Evolutionary conservation across 2,797 vertebrate species (phyloP).

Genomic region (Leucoraja ocellata): DNA sequence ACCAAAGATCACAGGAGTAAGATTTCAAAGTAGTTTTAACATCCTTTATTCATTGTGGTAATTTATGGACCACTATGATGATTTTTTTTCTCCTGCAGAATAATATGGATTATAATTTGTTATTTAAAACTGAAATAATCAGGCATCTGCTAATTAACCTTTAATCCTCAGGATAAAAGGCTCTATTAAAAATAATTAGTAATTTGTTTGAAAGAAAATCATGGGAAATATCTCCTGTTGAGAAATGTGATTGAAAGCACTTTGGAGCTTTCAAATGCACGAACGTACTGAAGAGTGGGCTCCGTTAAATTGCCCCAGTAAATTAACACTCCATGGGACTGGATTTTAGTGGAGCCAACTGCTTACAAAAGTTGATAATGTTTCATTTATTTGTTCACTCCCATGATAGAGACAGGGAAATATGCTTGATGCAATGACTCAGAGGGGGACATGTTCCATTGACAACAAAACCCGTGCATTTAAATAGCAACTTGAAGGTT

Average conservation of each 20-base stretch:
- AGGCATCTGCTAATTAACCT: conserved; percentile 15
- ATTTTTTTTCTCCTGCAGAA: neutral
- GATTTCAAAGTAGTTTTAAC: conserved; percentile 2
- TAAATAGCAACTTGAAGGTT: no score
- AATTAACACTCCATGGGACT: neutral
- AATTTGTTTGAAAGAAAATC: neutral
- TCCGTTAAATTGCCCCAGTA: neutral
- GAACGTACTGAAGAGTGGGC: neutral
- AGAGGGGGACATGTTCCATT: neutral
- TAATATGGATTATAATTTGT: conserved; percentile 26
- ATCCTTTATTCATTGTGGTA: neutral
- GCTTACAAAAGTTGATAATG: neutral
- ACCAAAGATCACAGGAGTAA: neutral
- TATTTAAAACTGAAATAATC: conserved; percentile 30
- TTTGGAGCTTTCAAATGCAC: neutral
- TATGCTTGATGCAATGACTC: neutral
- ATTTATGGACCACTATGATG: neutral
- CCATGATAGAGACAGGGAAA: neutral
- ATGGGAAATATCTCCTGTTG: neutral
- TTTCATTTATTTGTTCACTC: neutral
- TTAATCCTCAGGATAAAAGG: conserved; percentile 18
- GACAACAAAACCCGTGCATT: neutral
- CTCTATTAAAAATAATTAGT: neutral
- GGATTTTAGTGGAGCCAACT: neutral
- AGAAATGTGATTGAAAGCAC: conserved; percentile 11